phyloP scores from a whole-genome alignment of 53 echinoderm and acorn worm genomes.

The Zoroaster sp. region DNA sequence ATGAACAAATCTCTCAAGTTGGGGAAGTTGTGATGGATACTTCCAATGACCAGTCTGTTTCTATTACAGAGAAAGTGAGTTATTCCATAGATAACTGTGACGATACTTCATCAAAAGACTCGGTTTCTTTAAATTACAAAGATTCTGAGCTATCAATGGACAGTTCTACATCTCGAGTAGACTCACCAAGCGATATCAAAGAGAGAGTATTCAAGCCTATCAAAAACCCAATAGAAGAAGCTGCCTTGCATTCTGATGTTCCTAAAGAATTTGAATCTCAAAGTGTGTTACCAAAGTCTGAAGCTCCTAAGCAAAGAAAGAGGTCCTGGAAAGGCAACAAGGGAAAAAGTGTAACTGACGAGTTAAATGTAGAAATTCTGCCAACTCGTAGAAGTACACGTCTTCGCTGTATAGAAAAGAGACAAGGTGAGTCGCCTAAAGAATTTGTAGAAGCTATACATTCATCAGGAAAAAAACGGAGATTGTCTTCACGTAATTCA shows the following conservation, averaged over 20 bases:
- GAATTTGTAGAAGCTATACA: neutral
- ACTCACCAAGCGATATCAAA: neutral
- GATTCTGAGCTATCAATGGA: neutral
- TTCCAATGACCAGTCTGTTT: neutral
- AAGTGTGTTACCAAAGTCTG: neutral
- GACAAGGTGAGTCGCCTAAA: conserved; percentile 13
- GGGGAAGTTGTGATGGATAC: neutral
- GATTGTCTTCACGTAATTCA: conserved; percentile 12
- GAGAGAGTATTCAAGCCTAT: conserved; percentile 18
- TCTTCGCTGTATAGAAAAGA: conserved; percentile 13
- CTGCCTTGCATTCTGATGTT: neutral
- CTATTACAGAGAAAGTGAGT: neutral
- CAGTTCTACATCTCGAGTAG: neutral
- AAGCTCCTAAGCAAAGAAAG: neutral
- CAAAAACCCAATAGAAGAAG: neutral
- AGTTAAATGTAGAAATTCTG: neutral
- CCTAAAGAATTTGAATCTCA: neutral
- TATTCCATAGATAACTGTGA: neutral
- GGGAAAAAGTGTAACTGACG: conserved; percentile 10
- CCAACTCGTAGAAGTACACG: conserved; percentile 32
- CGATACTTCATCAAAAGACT: neutral
- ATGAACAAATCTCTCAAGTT: neutral
- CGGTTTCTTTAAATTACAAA: neutral
- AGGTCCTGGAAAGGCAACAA: conserved; percentile 32
- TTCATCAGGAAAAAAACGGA: conserved; percentile 1